These are phyloP conservation scores for Osmerus mordax DNA, from an alignment of 2,113 vertebrate species.

Conservation along the genomic window DNA sequence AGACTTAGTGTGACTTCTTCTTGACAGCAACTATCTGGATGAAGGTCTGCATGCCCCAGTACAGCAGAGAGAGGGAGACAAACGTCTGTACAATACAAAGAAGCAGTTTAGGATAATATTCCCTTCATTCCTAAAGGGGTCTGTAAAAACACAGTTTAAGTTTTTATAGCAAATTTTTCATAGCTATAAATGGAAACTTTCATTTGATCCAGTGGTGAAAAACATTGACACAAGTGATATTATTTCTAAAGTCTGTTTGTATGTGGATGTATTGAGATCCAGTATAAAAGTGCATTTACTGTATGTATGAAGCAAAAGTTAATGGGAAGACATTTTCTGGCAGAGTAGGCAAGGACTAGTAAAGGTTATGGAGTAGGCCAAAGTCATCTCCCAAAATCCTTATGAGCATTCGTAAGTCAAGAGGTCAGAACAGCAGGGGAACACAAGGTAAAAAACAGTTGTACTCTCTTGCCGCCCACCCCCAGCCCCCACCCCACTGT, in stretches of 20 bases:
- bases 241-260: too few relatives aligned
- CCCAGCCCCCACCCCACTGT: slow-evolving; percentile 48
- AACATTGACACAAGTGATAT: too few relatives aligned
- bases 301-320: too few relatives aligned
- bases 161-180: too few relatives aligned
- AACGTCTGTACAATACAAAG: slow-evolving; percentile 73
- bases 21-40: slow-evolving; percentile 55
- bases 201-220: too few relatives aligned
- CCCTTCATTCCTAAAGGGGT: slow-evolving; percentile 7
- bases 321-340: background rate
- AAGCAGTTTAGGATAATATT: background rate
- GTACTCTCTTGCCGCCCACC: slow-evolving; percentile 61
- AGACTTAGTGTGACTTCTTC: slow-evolving; percentile 66
- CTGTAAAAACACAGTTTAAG: too few relatives aligned
- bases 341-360: slow-evolving; percentile 1
- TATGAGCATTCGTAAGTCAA: slow-evolving; percentile 63
- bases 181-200: too few relatives aligned
- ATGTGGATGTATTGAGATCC: too few relatives aligned
- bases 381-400: slow-evolving; percentile 75
- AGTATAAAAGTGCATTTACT: too few relatives aligned
- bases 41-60: slow-evolving; percentile 78
- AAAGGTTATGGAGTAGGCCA: slow-evolving; percentile 70
- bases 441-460: slow-evolving; percentile 73
- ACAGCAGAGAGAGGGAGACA: slow-evolving; percentile 78
- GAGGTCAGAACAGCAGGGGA: slow-evolving; percentile 70